phyloP scores from a whole-genome alignment of 2,888 invertebrate species.

The Drosophila prolongata region DNA sequence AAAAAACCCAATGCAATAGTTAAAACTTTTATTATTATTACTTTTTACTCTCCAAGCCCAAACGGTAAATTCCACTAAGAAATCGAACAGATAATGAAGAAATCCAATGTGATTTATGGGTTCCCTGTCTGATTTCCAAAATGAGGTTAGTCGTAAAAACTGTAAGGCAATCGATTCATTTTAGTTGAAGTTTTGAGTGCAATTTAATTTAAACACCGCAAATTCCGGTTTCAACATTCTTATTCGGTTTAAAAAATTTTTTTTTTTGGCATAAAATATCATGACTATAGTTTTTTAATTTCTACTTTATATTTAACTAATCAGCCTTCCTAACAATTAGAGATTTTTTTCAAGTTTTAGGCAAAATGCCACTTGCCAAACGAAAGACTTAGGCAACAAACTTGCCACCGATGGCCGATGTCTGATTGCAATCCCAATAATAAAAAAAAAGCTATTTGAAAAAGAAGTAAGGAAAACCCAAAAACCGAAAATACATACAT shows the following conservation, averaged over 20 bases:
- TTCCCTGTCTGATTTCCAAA: constrained; percentile 9
- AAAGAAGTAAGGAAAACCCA: constrained; percentile 14
- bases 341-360: not conserved
- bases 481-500: constrained; percentile 36
- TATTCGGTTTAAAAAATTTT: too few relatives aligned
- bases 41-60: not conserved
- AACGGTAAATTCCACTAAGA: constrained; percentile 20
- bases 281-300: too few relatives aligned
- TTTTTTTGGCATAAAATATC: too few relatives aligned
- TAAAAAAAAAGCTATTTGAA: constrained; percentile 20
- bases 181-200: too few relatives aligned
- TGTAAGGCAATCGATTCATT: not conserved
- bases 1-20: constrained; percentile 11
- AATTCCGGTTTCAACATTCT: not conserved
- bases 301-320: not conserved
- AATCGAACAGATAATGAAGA: constrained; percentile 21
- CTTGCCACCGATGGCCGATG: constrained; percentile 45
- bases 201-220: too few relatives aligned
- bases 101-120: constrained; percentile 21
- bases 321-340: not conserved
- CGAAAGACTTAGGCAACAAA: constrained; percentile 80
- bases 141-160: not conserved
- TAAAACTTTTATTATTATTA: constrained; percentile 16
- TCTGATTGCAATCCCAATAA: constrained; percentile 10
- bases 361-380: constrained; percentile 40